phyloP scores from a whole-genome alignment of 2,113 vertebrate genomes.

The Eurystomus gularis region DNA sequence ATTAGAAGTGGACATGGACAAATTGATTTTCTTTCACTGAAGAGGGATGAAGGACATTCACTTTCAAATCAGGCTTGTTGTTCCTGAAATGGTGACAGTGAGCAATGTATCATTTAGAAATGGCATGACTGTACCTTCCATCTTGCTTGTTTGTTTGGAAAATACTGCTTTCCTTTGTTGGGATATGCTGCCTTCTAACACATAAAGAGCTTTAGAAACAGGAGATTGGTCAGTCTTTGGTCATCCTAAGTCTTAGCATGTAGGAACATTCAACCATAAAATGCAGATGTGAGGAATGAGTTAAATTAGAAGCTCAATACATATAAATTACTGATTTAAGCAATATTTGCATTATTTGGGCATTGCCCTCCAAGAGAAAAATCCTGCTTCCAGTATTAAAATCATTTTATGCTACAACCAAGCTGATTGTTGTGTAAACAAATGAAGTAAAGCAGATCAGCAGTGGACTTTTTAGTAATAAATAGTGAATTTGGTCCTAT shows the following conservation, averaged over 20 bases:
- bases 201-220: neutral
- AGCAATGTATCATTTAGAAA: conserved; percentile 43
- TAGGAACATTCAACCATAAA: neutral
- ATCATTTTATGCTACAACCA: neutral
- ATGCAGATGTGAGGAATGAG: neutral
- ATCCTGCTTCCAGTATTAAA: neutral
- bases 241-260: neutral
- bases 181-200: neutral
- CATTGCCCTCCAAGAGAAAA: neutral
- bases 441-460: neutral
- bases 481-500: neutral
- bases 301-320: neutral
- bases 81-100: conserved; percentile 31
- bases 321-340: neutral
- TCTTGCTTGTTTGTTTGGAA: neutral
- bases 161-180: neutral
- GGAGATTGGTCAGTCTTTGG: neutral
- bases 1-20: conserved; percentile 19
- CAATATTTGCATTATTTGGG: neutral
- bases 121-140: conserved; percentile 34
- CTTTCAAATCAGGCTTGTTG: conserved; percentile 48
- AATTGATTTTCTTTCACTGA: conserved; percentile 56
- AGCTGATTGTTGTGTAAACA: neutral
- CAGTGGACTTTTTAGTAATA: neutral
- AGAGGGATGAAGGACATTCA: conserved; percentile 27